Base-by-base conservation (phyloP, 1,140 invertebrate species). In the Spodoptera litura region DNA sequence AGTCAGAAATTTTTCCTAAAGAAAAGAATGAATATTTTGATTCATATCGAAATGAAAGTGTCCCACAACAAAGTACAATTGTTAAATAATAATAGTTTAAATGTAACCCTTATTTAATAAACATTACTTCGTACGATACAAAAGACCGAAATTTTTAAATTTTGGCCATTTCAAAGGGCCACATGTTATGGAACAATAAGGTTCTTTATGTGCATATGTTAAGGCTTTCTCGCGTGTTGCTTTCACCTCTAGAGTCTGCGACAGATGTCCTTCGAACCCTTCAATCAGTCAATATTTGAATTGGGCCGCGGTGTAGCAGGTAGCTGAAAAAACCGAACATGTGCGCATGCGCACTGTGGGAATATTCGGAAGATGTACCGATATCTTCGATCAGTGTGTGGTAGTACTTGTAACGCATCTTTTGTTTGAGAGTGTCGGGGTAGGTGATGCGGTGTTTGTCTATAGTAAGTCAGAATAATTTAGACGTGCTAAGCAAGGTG, bases 281-380 rank as follows among this genome's bases (percentile, higher is more conserved):
- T 93, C 90, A 93, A 93, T 93, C 91, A 92, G 88, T 89, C 91
- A 91, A 91, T 93, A 92, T 93, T 93, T 93, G 91, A 90, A 92
- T 90, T 86, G 81, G 62, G 15, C 78, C 78, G 87, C 82, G 83
- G 78, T 81, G 78, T 62, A 70, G 52, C 78, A 84, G 78, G 80
- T 80, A 83, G 13, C 13, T 20, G 15, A 27, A 56, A 83, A 83
- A 88, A 86, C 85, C 52, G 72, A 88, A 81, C 89, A 91, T 89
- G 83, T 90, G 89, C 78, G 12, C 52, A 44, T 44, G 38, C 38
- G 38, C 25, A 70, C 56, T 81, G 86, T 90, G 87, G 83, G 88
- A 89, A 89, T 79, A 44, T 51, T 84, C 73, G n/a, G 49, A 64
- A 64, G 53, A 68, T 78, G 55, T 72, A n/a, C 56, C 49, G 70